Evolutionary conservation across 2,797 vertebrate genomes (phyloP).

Genomic region (Bovichtus diacanthus): DNA sequence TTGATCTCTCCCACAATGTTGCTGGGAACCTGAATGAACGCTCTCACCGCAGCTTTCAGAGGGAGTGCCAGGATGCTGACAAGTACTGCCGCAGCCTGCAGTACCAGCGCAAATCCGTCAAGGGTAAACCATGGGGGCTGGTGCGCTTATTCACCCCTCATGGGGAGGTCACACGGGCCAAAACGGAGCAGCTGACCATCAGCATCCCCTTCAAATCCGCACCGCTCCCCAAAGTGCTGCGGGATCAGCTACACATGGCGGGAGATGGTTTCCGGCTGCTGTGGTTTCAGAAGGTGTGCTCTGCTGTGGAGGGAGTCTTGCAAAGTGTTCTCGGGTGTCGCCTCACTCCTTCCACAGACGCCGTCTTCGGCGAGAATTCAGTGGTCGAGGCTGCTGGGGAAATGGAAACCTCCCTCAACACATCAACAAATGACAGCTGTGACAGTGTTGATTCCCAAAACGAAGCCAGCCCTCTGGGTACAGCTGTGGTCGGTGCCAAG

Average conservation of each 20-base stretch:
- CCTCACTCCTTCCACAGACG: slow-evolving; percentile 59
- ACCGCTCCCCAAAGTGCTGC: slow-evolving; percentile 69
- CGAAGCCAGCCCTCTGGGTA: slow-evolving; percentile 32
- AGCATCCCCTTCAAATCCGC: slow-evolving; percentile 80
- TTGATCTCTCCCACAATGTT: slow-evolving; percentile 94
- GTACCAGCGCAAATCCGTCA: slow-evolving; percentile 87
- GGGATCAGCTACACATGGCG: slow-evolving; percentile 62
- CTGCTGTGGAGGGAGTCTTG: slow-evolving; percentile 78
- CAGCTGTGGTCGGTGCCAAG: slow-evolving; percentile 67
- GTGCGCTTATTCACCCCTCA: slow-evolving; percentile 88
- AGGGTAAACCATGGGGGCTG: slow-evolving; percentile 91
- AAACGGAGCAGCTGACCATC: slow-evolving; percentile 64
- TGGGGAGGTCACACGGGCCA: slow-evolving; percentile 27
- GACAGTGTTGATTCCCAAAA: slow-evolving; percentile 42
- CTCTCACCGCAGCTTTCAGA: slow-evolving; percentile 81
- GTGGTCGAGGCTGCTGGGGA: slow-evolving; percentile 25
- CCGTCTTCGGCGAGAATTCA: not conserved
- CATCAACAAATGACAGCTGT: slow-evolving; percentile 60
- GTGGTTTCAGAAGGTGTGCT: slow-evolving; percentile 82
- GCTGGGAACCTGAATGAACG: slow-evolving; percentile 90
- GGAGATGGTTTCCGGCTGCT: slow-evolving; percentile 75
- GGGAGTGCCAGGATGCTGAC: slow-evolving; percentile 86
- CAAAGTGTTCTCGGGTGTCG: slow-evolving; percentile 83
- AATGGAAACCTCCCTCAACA: slow-evolving; percentile 62
- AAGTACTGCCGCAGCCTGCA: slow-evolving; percentile 92